A percentile compares a stretch with the other conserved stretches of the same genome.
These are phyloP conservation scores for Pygoscelis adeliae DNA, from an alignment of 2,113 vertebrate species.

Conservation along the genomic window DNA sequence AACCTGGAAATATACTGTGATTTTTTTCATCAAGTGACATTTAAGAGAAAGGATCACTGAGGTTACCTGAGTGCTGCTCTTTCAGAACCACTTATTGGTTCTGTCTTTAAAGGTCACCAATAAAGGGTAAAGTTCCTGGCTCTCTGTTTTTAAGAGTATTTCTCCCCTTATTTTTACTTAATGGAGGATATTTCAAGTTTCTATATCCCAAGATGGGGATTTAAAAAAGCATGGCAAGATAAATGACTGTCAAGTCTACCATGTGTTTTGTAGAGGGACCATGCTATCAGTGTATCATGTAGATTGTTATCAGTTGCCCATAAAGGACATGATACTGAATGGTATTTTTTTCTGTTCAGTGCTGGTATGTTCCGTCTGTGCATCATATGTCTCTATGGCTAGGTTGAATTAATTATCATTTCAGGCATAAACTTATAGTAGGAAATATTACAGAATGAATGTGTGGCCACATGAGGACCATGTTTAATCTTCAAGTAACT, in stretches of 20 bases:
- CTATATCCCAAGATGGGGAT: not conserved
- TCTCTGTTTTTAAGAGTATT: slow-evolving; percentile 28
- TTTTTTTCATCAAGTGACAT: slow-evolving; percentile 5
- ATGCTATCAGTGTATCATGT: not conserved
- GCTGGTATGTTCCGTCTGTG: not conserved
- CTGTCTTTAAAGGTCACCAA: slow-evolving; percentile 72
- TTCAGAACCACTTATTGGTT: slow-evolving; percentile 47
- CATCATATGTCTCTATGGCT: not conserved
- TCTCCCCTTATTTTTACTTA: slow-evolving; percentile 46
- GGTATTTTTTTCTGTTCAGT: not conserved
- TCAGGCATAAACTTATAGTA: not conserved
- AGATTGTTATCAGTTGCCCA: not conserved
- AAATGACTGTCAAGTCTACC: not conserved
- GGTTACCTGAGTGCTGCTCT: slow-evolving; percentile 36
- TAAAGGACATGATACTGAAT: not conserved
- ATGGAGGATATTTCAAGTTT: slow-evolving; percentile 27
- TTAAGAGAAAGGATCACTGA: slow-evolving; percentile 40
- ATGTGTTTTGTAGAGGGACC: not conserved
- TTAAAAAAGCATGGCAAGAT: not conserved
- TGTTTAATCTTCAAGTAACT: not conserved
- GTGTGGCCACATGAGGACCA: not conserved
- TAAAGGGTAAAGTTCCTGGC: slow-evolving; percentile 61
- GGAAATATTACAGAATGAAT: not conserved
- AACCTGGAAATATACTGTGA: not conserved
- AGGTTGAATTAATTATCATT: not conserved